Base-by-base conservation (phyloP, 2,888 invertebrate genomes). In the Ctena decussata region DNA sequence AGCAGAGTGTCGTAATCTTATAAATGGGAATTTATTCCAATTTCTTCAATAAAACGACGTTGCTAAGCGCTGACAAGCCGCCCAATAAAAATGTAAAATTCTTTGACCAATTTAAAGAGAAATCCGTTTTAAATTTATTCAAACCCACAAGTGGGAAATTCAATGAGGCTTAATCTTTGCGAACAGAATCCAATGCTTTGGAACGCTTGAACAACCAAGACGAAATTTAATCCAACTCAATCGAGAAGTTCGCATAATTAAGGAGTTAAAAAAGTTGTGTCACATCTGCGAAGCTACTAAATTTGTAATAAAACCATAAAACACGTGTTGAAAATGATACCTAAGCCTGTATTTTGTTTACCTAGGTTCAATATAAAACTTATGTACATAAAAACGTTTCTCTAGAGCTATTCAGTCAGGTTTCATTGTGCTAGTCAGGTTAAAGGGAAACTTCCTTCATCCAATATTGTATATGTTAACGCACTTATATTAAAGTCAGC, bases 161-260 rank as follows among this genome's bases (percentile, higher is more conserved):
- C 65, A 65, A 65, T 65, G 65, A 65, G 65, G 65, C 35, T 35
- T 35, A 65, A 32, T 65, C 35, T 35, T 35, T 5, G 32, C 65
- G 32, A 32, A 35, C 65, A 15, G 65, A 53, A 69, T 69, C 49
- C 74, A 72, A 77, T 71, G 46, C 74, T 74, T 71, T 46, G 24
- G 69, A 73, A 82, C 78, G 46, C 44, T 24, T 80, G 76, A 76
- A 60, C 70, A 76, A 65, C 46, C 69, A 72, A 65, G 49, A 60
- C 24, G 30, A 60, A 60, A 60, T 11, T 53, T 53, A 60, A 60
- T 27, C 30, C 60, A 65, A 35, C 35, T 1, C 1, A 65, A 35
- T 35, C 35, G 12, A 65, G 65, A 65, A 65, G 35, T 15, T 35
- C 18, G 65, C 35, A 35, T 65, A 65, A 35, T 35, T 32, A 32